Base-by-base conservation (phyloP, 2,888 invertebrate genomes). In the Eilema griseolum region DNA sequence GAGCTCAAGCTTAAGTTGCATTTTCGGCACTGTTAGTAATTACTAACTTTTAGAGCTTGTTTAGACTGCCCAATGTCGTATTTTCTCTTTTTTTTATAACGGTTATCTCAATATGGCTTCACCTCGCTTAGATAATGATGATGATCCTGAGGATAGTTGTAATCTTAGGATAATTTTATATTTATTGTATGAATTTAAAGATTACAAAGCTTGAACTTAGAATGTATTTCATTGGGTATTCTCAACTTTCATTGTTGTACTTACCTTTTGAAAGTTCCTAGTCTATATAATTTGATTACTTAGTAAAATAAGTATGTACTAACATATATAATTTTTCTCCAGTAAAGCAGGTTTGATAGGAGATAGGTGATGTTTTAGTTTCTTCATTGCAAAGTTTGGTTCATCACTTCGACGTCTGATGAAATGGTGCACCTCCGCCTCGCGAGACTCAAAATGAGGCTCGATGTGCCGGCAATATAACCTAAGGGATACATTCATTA, bases 401-500 rank as follows among this genome's bases (percentile, higher is more conserved):
- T 94, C 94, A 57, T 93, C 90, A 46, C 87, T 88, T 23, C 95
- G 89, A 2, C 95, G 88, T 60, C 87, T 84, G 59, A 94, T 81
- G 78, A 95, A 95, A 73, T 94, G 93, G 1, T 89, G 83, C 2
- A 95, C 85, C 70, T 94, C 94, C 0, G 87, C 85, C 65, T 92
- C 90, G 0, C 89, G 88, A 2, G 85, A 82, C 16, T 91, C 89
- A 62, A 93, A 94, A 69, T 90, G 83, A 0, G 89, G 92, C n/a
- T 95, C 95, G 14, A 95, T 87, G 74, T 94, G 93, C 1, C 90
- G 90, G 74, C 95, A 95, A 70, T 95, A 95, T 23, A 95, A 80
- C 95, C 95, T 95, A 74, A 4, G 16, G 14, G 5, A 69, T 33
- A 63, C 20, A 37, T 41, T 41, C 16, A 52, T 10, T 0, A 52